Evolutionary conservation across 2,888 invertebrate genomes (phyloP).

Genomic region (Mermis nigrescens): DNA sequence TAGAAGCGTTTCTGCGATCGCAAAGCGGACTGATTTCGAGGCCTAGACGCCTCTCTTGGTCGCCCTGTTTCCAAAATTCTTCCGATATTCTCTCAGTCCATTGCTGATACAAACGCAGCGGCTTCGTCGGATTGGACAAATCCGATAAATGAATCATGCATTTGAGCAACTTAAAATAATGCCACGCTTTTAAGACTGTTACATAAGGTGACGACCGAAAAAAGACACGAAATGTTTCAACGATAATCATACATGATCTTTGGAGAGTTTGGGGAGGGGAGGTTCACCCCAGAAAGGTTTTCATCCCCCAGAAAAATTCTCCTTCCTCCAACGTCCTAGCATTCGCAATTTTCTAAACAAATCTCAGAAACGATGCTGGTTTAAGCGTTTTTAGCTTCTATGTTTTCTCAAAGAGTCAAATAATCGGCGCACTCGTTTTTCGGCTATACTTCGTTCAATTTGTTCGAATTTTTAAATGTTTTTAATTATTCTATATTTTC

Average conservation of each 20-base stretch:
- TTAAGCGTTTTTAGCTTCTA: too few species aligned
- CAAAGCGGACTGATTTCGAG: conserved; percentile 99
- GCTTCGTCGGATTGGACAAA: conserved; percentile 75
- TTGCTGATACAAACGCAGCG: conserved; percentile 70
- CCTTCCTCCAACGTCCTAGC: too few species aligned
- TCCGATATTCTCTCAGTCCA: conserved; percentile 93
- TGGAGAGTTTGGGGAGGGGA: too few species aligned
- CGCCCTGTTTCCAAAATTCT: conserved; percentile 96
- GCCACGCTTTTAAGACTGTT: not conserved
- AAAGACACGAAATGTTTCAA: not conserved
- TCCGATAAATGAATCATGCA: conserved; percentile 98
- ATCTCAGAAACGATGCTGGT: too few species aligned
- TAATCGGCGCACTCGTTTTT: too few species aligned
- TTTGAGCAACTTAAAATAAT: conserved; percentile 57
- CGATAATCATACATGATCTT: not conserved
- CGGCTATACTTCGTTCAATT: too few species aligned
- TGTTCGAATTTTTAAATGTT: too few species aligned
- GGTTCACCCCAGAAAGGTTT: too few species aligned
- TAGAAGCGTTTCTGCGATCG: conserved; percentile 81
- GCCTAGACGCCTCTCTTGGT: conserved; percentile 76
- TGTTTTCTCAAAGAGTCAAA: too few species aligned
- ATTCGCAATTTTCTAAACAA: too few species aligned
- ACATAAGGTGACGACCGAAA: not conserved
- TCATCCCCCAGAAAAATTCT: too few species aligned
- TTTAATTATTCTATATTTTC: too few species aligned